Evolutionary conservation across 2,888 invertebrate genomes (phyloP).

Genomic region (Drosophila infuscata): DNA sequence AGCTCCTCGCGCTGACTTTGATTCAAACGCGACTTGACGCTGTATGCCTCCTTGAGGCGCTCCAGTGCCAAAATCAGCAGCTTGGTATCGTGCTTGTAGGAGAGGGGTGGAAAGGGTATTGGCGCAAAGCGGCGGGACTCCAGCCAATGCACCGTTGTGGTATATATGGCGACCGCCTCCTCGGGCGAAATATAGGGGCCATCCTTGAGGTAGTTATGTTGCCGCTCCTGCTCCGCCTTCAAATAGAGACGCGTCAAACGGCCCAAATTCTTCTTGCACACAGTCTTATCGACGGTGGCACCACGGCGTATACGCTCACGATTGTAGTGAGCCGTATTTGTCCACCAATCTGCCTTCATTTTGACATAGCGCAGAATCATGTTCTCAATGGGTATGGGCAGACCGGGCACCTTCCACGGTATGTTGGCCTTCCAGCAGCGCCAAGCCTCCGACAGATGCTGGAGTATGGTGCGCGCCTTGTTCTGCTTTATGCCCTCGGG

Average conservation of each 20-base stretch:
- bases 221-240: constrained; percentile 99
- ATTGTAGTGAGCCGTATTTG: constrained; percentile 99
- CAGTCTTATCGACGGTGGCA: constrained; percentile 99
- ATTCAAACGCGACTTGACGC: constrained; percentile 98
- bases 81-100: constrained; percentile 99
- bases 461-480: constrained; percentile 99
- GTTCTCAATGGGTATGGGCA: constrained; percentile 99
- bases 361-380: constrained; percentile 99
- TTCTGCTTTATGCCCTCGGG: constrained; percentile 99
- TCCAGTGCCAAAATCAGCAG: constrained; percentile 98
- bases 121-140: constrained; percentile 99
- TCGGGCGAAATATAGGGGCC: constrained; percentile 99
- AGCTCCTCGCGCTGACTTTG: constrained; percentile 99
- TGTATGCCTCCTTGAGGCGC: constrained; percentile 98
- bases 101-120: constrained; percentile 99
- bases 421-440: constrained; percentile 99
- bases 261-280: constrained; percentile 99
- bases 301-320: constrained; percentile 98
- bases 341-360: constrained; percentile 99
- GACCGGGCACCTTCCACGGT: constrained; percentile 99
- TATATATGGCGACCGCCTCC: constrained; percentile 99
- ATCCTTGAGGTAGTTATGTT: constrained; percentile 99
- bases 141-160: constrained; percentile 99
- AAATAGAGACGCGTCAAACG: constrained; percentile 98
- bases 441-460: constrained; percentile 99